These are phyloP conservation scores for Margarornis squamiger DNA, from an alignment of 2,797 vertebrate genomes.

Conservation along the genomic window DNA sequence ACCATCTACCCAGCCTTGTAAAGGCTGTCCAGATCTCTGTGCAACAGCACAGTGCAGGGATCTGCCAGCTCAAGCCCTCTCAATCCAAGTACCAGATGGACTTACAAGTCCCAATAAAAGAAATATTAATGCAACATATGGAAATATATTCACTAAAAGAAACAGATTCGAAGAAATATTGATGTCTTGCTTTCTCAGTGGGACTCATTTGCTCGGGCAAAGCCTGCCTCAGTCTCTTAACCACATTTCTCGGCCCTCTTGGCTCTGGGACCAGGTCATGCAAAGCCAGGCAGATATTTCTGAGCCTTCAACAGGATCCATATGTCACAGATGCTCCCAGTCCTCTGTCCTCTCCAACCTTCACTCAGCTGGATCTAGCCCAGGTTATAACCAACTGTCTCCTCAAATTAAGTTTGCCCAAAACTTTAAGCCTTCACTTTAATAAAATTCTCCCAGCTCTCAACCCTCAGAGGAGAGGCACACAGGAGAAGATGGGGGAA, in stretches of 20 bases:
- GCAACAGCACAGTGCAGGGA: not conserved
- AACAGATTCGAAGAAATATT: conserved; percentile 4
- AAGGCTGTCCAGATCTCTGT: not conserved
- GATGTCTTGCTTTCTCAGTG: conserved; percentile 22
- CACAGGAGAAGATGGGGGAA: not conserved
- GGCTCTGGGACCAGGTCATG: not conserved
- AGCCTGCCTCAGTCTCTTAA: not conserved
- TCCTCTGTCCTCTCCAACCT: not conserved
- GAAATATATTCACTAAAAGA: conserved; percentile 47
- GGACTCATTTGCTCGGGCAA: conserved; percentile 30
- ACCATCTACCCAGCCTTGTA: not conserved
- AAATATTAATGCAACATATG: conserved; percentile 48
- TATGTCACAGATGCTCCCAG: conserved; percentile 26
- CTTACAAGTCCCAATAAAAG: conserved; percentile 11
- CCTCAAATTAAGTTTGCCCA: not conserved
- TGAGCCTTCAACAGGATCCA: conserved; percentile 39
- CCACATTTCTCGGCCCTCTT: conserved; percentile 4
- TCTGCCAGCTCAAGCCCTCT: not conserved
- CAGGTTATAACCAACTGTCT: conserved; percentile 18
- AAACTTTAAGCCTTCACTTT: conserved; percentile 5
- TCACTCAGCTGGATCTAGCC: not conserved
- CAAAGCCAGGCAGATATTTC: not conserved
- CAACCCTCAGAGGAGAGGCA: not conserved
- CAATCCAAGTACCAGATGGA: conserved; percentile 34
- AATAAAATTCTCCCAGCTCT: not conserved